Evolutionary conservation across 2,113 vertebrate genomes (phyloP).

Genomic region (Dromaius novaehollandiae): DNA sequence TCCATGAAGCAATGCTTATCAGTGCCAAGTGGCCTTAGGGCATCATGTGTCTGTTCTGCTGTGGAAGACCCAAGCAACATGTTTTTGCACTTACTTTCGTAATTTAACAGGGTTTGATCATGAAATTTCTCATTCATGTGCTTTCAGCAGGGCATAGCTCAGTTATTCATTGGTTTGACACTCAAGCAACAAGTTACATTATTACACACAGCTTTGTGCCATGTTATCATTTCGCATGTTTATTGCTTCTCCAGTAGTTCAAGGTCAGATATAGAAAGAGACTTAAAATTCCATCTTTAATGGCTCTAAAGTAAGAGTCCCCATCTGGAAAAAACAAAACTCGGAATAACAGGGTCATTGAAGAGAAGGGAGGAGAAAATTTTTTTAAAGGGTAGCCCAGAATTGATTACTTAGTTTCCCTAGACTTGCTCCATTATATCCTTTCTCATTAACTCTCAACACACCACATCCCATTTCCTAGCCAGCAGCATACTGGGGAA

Average conservation of each 20-base stretch:
- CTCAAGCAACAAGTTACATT: background rate
- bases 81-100: background rate
- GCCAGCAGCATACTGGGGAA: background rate
- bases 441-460: background rate
- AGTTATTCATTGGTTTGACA: background rate
- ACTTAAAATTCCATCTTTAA: background rate
- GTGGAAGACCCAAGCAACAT: background rate
- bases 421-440: rapidly evolving
- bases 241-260: conserved; percentile 8
- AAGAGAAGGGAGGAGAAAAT: background rate
- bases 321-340: background rate
- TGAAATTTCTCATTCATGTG: rapidly evolving
- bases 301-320: background rate
- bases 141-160: background rate
- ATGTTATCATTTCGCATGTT: background rate
- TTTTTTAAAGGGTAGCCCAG: background rate
- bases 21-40: conserved; percentile 12
- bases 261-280: background rate
- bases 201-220: background rate
- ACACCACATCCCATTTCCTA: background rate
- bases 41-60: background rate
- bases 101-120: background rate
- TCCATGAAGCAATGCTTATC: background rate
- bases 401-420: background rate
- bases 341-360: background rate